Base-by-base conservation (phyloP, 2,797 vertebrate species). In the Malurus leucopterus region DNA sequence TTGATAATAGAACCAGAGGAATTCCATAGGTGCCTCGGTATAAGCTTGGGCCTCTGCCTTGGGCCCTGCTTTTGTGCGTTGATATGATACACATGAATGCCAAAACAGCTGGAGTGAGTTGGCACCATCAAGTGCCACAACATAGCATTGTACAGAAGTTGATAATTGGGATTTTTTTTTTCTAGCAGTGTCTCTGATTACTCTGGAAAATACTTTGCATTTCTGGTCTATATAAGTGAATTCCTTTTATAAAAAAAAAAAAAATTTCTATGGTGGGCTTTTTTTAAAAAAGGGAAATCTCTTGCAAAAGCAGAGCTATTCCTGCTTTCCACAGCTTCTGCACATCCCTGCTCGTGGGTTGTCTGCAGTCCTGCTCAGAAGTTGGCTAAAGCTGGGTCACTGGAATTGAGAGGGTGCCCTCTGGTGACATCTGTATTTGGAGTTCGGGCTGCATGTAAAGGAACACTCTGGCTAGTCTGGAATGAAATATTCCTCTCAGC, bases 361-460 rank as follows among this genome's bases (percentile, higher is more conserved):
- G 47, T 38, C 65, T 62, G 73, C 41, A 62, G 67, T 27, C 40
- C 47, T 87, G 49, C 83, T 88, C 38, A 8, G 76, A 69, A 89
- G 79, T 68, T 84, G 80, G 46, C 65, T 74, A 1, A 54, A 68
- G 89, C 87, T 81, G 8, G 83, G 59, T 89, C 91, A 53, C 34
- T 86, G 51, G 55, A 69, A 53, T 57, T 82, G 89, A 93, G 76
- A 93, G 77, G 79, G 77, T 95, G 93, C 95, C 92, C 93, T 95
- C 88, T 95, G 91, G 90, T 94, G 95, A 92, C 80, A 86, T 67
- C 20, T 34, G 24, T 63, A 0, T 77, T 71, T 38, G 30, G 46
- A 34, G 34, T 49, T 81, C 6, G 51, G 26, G 26, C 55, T 65
- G 51, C 19, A 0, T n/a, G 41, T 36, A 10, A 41, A 65, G 59